phyloP scores from a whole-genome alignment of 2,888 invertebrate genomes.

The Maniola hyperantus region DNA sequence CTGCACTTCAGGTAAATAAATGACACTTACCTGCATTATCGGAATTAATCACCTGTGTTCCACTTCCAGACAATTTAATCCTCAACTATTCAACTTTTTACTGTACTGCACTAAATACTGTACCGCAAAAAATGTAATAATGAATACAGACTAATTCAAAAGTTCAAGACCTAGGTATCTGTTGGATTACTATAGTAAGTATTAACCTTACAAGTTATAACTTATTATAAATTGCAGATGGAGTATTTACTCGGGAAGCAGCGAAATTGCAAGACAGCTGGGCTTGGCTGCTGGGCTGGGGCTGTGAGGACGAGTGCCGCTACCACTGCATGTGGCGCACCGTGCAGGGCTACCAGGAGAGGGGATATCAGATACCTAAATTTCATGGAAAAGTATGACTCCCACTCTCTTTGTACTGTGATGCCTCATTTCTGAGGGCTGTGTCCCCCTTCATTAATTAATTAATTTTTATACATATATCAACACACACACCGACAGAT shows the following conservation, averaged over 20 bases:
- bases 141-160: too few species aligned
- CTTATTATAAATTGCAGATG: conserved; percentile 45
- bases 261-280: conserved; percentile 51
- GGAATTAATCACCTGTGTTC: too few species aligned
- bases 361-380: conserved; percentile 90
- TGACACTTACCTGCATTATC: background rate
- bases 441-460: too few species aligned
- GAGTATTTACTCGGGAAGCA: conserved; percentile 48
- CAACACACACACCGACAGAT: too few species aligned
- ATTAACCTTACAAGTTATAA: too few species aligned
- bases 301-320: conserved; percentile 93
- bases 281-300: conserved; percentile 85
- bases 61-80: too few species aligned
- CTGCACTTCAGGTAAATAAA: conserved; percentile 77
- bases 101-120: too few species aligned
- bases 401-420: background rate
- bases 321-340: conserved; percentile 97
- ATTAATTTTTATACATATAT: too few species aligned
- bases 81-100: too few species aligned
- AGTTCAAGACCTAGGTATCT: too few species aligned
- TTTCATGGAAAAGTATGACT: conserved; percentile 94
- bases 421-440: background rate
- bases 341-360: conserved; percentile 87
- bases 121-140: too few species aligned
- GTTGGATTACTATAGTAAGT: too few species aligned